These are phyloP conservation scores for Dendropsophus ebraccatus DNA, from an alignment of 2,113 vertebrate genomes.

Conservation along the genomic window DNA sequence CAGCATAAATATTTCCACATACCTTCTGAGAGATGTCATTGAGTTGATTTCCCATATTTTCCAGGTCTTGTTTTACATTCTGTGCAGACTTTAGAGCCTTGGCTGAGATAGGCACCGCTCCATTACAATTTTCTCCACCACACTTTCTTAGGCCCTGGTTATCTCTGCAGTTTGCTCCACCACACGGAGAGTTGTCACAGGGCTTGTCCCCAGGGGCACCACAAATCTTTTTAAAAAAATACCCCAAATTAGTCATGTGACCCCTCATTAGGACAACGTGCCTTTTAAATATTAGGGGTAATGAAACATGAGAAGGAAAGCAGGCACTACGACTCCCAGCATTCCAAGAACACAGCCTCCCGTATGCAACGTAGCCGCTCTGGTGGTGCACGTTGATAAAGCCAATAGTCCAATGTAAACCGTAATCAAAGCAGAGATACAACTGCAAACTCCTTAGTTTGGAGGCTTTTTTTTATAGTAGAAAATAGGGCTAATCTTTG, in stretches of 20 bases:
- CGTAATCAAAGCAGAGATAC: no score
- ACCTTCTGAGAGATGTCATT: slow-evolving; percentile 76
- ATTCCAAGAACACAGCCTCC: no score
- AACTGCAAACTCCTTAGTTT: no score
- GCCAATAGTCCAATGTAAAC: no score
- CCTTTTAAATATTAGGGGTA: background rate
- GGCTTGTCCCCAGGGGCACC: slow-evolving; percentile 61
- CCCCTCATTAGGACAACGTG: background rate
- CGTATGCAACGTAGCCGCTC: no score
- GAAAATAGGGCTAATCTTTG: no score
- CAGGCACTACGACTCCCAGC: no score
- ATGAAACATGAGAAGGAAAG: no score
- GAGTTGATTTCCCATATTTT: slow-evolving; percentile 69
- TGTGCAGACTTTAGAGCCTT: slow-evolving; percentile 65
- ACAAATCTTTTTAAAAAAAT: slow-evolving; percentile 64
- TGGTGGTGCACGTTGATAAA: no score
- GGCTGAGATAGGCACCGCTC: slow-evolving; percentile 73
- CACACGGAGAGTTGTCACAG: slow-evolving; percentile 72
- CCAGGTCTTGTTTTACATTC: slow-evolving; percentile 70
- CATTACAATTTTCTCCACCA: slow-evolving; percentile 73
- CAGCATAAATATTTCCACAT: background rate
- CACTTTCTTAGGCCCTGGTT: slow-evolving; percentile 68
- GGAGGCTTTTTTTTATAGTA: no score
- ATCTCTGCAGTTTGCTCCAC: slow-evolving; percentile 81
- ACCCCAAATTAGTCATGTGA: slow-evolving; percentile 4